phyloP scores from a whole-genome alignment of 2,888 invertebrate genomes.

The Malthinus flaveolus region DNA sequence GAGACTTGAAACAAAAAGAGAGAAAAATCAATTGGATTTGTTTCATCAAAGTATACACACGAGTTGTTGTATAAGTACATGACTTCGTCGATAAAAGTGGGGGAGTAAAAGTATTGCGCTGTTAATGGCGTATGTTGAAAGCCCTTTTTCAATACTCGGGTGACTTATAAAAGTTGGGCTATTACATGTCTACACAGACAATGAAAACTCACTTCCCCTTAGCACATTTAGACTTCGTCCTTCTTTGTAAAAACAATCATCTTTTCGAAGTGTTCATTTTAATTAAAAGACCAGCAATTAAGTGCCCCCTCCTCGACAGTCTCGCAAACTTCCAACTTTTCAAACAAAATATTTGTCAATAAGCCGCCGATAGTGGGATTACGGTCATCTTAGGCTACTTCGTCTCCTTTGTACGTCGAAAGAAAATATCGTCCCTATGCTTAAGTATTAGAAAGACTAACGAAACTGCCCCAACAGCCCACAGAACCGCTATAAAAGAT shows the following conservation, averaged over 20 bases:
- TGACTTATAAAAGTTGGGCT: slow-evolving; percentile 26
- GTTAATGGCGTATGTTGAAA: slow-evolving; percentile 21
- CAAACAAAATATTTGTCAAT: slow-evolving; percentile 27
- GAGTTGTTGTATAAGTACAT: slow-evolving; percentile 11
- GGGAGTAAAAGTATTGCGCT: slow-evolving; percentile 11
- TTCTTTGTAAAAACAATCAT: no score
- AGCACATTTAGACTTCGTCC: slow-evolving; percentile 7
- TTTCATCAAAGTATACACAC: neutral
- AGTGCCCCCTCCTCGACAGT: no score
- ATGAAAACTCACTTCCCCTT: slow-evolving; percentile 6
- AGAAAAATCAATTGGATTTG: no score
- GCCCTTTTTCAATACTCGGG: slow-evolving; percentile 25
- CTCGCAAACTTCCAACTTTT: neutral
- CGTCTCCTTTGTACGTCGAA: slow-evolving; percentile 13
- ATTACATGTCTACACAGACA: slow-evolving; percentile 17
- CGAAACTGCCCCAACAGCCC: slow-evolving; percentile 20
- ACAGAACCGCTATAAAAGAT: slow-evolving; percentile 39
- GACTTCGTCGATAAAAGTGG: slow-evolving; percentile 17
- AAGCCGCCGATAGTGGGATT: slow-evolving; percentile 31
- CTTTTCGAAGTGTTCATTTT: no score
- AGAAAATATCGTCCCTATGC: slow-evolving; percentile 23
- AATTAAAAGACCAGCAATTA: no score
- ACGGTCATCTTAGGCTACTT: slow-evolving; percentile 27
- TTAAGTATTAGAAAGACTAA: slow-evolving; percentile 18
- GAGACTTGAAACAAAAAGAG: no score